phyloP scores from a whole-genome alignment of 2,113 vertebrate genomes.

The Pimephales promelas region DNA sequence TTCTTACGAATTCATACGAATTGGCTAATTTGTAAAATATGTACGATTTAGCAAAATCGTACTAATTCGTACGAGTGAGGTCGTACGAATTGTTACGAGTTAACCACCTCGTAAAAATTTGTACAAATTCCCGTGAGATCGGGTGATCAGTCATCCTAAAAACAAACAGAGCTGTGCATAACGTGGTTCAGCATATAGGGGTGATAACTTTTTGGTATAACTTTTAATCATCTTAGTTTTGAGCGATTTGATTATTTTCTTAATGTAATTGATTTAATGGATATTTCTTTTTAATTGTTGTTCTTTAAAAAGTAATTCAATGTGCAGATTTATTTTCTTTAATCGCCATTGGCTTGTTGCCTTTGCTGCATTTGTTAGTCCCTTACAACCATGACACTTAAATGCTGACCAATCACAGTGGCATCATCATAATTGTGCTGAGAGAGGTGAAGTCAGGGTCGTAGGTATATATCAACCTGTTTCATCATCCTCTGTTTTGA shows the following conservation, averaged over 20 bases:
- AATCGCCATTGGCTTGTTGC: background rate
- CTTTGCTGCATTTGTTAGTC: conserved; percentile 3
- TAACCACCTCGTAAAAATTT: too few relatives aligned
- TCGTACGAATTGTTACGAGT: too few relatives aligned
- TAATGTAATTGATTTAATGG: background rate
- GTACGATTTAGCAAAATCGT: too few relatives aligned
- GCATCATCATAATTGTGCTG: conserved; percentile 10
- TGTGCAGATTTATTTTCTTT: background rate
- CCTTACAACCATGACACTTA: background rate
- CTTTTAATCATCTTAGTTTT: background rate
- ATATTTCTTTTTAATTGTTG: background rate
- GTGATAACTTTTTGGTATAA: background rate
- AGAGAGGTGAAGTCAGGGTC: conserved; percentile 28
- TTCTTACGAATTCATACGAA: too few relatives aligned
- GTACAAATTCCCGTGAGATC: too few relatives aligned
- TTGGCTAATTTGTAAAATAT: too few relatives aligned
- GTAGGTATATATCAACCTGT: conserved; percentile 17
- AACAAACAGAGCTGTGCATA: too few relatives aligned
- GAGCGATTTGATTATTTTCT: background rate
- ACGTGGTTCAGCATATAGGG: background rate
- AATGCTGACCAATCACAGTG: conserved; percentile 27
- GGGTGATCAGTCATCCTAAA: too few relatives aligned
- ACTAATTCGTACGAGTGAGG: too few relatives aligned
- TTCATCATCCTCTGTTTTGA: conserved; percentile 35
- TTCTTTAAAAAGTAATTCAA: background rate